Conservation (phyloP, 2,888 invertebrate species). For the Leptinotarsa rubiginosa region DNA sequence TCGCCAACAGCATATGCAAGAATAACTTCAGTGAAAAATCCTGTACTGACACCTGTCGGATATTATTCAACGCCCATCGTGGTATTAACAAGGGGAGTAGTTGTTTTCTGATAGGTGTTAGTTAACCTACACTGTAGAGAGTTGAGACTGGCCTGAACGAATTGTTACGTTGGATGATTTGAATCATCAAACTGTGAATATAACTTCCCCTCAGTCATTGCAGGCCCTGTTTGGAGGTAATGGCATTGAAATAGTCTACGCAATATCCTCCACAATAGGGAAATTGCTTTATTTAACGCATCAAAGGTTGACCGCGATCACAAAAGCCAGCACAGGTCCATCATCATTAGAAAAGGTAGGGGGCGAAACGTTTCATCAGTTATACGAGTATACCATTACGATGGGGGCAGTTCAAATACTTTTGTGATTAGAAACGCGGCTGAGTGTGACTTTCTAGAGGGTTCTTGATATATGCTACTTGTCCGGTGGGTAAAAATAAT, state of each 20-base stretch:
- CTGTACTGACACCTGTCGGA: no score
- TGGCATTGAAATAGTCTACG: background rate
- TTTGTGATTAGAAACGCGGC: background rate
- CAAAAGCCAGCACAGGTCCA: constrained; percentile 46
- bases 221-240: background rate
- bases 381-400: background rate
- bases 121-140: no score
- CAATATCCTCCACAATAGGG: background rate
- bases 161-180: no score
- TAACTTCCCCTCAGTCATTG: background rate
- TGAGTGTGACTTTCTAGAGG: background rate
- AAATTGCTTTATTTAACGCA: constrained; percentile 24
- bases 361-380: background rate
- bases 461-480: background rate
- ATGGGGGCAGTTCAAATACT: background rate
- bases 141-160: no score
- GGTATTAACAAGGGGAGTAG: no score
- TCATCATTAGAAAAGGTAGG: constrained; percentile 54
- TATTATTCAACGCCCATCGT: no score
- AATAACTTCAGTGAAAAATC: no score
- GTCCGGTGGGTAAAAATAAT: no score
- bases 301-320: constrained; percentile 9
- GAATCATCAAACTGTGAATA: background rate
- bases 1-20: no score
- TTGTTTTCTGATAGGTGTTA: no score